Percentiles rank a stretch among this genome's conserved stretches.
Conservation (phyloP, 2,888 invertebrate genomes). For the Caenorhabditis plicata region DNA sequence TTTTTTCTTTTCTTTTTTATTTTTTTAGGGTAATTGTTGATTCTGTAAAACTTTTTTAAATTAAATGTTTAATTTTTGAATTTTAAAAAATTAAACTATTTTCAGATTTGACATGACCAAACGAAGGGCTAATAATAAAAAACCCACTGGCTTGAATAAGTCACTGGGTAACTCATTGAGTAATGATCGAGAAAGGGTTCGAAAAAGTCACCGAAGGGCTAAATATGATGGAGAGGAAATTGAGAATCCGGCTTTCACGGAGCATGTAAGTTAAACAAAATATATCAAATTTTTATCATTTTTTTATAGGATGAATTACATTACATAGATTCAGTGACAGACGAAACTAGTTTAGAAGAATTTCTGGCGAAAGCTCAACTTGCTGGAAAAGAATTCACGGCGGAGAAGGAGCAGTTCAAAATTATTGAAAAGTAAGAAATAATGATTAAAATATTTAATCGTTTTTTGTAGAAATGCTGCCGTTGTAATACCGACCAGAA, state of each 20-base stretch:
- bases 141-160: constrained; percentile 58
- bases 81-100: constrained; percentile 1
- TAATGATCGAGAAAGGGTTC: constrained; percentile 43
- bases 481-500: constrained; percentile 47
- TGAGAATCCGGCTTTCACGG: constrained; percentile 53
- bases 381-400: constrained; percentile 85
- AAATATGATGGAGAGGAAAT: constrained; percentile 51
- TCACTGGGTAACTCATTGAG: constrained; percentile 58
- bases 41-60: constrained; percentile 2
- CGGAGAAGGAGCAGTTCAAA: constrained; percentile 66
- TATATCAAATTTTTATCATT: constrained; percentile 2
- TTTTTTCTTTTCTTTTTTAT: constrained; percentile 31
- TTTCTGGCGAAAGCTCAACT: constrained; percentile 91
- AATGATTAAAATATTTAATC: neutral
- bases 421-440: constrained; percentile 53
- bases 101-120: constrained; percentile 52
- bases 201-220: constrained; percentile 39
- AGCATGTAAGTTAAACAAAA: constrained; percentile 41
- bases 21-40: constrained; percentile 11
- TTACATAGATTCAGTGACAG: constrained; percentile 58
- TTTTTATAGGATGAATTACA: constrained; percentile 38
- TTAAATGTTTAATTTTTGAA: constrained; percentile 2
- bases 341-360: constrained; percentile 75
- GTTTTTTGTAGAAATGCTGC: constrained; percentile 40
- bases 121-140: constrained; percentile 54